Percentiles rank a stretch among this genome's conserved stretches.
These are phyloP conservation scores for Drosophila parabipectinata DNA, from an alignment of 1,140 invertebrate genomes.

Conservation along the genomic window DNA sequence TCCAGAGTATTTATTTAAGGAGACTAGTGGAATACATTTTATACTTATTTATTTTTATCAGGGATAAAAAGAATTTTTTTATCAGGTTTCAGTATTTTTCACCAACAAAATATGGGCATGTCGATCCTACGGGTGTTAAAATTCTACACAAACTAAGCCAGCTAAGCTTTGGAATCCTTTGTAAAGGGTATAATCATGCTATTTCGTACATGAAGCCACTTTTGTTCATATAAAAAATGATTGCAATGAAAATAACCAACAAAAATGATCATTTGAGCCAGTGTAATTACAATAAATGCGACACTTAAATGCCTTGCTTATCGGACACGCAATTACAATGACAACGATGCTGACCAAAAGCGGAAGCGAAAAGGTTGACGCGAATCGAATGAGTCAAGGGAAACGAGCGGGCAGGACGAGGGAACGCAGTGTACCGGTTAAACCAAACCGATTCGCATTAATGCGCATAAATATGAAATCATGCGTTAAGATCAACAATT, in stretches of 20 bases:
- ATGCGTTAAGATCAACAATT: conserved; percentile 83
- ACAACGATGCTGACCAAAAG: conserved; percentile 54
- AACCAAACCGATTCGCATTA: conserved; percentile 67
- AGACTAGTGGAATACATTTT: neutral
- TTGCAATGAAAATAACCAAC: conserved; percentile 27
- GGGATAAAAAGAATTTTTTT: too few relatives aligned
- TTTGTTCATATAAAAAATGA: conserved; percentile 56
- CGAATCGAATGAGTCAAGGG: conserved; percentile 25
- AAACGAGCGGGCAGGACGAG: neutral
- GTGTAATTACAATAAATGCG: conserved; percentile 81
- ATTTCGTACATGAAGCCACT: conserved; percentile 12
- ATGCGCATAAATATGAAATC: conserved; percentile 82
- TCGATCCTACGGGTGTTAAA: too few relatives aligned
- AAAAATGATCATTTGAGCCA: conserved; percentile 12
- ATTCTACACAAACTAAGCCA: too few relatives aligned
- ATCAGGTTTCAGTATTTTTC: too few relatives aligned
- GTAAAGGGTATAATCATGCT: neutral
- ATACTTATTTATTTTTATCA: too few relatives aligned
- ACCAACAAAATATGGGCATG: too few relatives aligned
- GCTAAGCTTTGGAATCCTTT: neutral
- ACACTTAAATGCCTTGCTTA: conserved; percentile 80
- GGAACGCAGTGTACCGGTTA: neutral
- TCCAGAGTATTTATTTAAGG: conserved; percentile 38
- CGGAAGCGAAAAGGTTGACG: conserved; percentile 29
- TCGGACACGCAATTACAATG: conserved; percentile 74